A percentile compares a stretch with the other conserved stretches of the same genome.
These are phyloP conservation scores for Cyrtodaria siliqua DNA, from an alignment of 2,888 invertebrate species.

Conservation along the genomic window DNA sequence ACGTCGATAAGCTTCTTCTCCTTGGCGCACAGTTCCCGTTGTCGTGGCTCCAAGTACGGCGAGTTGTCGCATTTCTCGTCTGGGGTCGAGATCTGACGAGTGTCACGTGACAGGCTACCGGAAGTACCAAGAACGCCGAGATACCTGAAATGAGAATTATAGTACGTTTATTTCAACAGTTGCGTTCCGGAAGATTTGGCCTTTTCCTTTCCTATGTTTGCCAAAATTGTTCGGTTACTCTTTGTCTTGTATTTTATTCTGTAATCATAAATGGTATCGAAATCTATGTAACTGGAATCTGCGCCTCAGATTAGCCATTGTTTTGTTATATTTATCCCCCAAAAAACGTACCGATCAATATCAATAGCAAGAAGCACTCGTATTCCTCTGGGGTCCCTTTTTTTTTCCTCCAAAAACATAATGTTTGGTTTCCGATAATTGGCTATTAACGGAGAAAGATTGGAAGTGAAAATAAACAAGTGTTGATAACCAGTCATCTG, in stretches of 20 bases:
- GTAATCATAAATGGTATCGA: too few relatives aligned
- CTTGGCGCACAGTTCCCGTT: constrained; percentile 90
- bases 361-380: constrained; percentile 15
- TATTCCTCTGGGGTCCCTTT: not conserved
- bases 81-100: constrained; percentile 86
- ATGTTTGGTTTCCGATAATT: constrained; percentile 23
- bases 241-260: too few relatives aligned
- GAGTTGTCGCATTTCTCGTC: constrained; percentile 88
- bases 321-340: not conserved
- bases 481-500: constrained; percentile 25
- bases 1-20: constrained; percentile 91
- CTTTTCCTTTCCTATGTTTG: too few relatives aligned
- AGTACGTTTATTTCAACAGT: too few relatives aligned
- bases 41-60: constrained; percentile 90
- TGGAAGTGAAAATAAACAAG: constrained; percentile 31
- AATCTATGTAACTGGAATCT: not conserved
- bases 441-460: constrained; percentile 42
- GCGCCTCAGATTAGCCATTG: not conserved
- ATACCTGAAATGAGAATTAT: constrained; percentile 85
- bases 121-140: constrained; percentile 86
- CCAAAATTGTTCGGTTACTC: too few relatives aligned
- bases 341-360: constrained; percentile 12
- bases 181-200: not conserved
- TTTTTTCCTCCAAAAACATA: constrained; percentile 9
- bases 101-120: constrained; percentile 75